These are phyloP conservation scores for Germaria angustata DNA, from an alignment of 2,888 invertebrate genomes.

Conservation along the genomic window DNA sequence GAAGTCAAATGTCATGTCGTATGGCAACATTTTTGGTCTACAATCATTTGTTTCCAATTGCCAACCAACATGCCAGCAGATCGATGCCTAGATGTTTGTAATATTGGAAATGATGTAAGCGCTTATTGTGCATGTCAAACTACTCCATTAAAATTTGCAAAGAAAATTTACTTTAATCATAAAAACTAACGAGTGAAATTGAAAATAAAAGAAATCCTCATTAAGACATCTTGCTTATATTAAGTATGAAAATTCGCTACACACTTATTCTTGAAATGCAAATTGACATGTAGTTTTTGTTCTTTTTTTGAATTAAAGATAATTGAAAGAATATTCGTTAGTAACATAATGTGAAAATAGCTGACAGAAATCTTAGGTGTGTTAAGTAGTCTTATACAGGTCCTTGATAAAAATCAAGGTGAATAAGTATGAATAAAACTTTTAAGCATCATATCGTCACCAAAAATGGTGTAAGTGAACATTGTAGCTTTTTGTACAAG, in stretches of 20 bases:
- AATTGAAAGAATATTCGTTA: not conserved
- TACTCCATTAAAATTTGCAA: not conserved
- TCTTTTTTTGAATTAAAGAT: not conserved
- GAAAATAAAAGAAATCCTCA: constrained; percentile 9
- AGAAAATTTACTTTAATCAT: constrained; percentile 26
- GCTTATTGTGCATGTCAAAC: constrained; percentile 24
- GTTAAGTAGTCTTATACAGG: not conserved
- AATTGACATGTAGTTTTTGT: not conserved
- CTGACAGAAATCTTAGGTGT: not conserved
- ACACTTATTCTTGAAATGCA: not conserved
- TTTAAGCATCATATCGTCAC: too few relatives aligned
- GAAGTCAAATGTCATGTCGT: constrained; percentile 61
- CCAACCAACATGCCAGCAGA: constrained; percentile 21
- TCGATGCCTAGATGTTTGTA: constrained; percentile 22
- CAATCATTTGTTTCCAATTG: constrained; percentile 48
- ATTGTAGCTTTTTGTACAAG: too few relatives aligned
- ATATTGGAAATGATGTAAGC: constrained; percentile 14
- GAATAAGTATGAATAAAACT: too few relatives aligned
- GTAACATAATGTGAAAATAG: not conserved
- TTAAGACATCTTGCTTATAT: constrained; percentile 18
- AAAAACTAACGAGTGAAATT: not conserved
- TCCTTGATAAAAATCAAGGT: too few relatives aligned
- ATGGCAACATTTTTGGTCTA: constrained; percentile 44
- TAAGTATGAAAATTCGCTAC: not conserved
- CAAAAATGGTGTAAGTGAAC: too few relatives aligned